These are phyloP conservation scores for Reticulitermes speratus DNA, from an alignment of 1,140 invertebrate genomes.

Conservation along the genomic window DNA sequence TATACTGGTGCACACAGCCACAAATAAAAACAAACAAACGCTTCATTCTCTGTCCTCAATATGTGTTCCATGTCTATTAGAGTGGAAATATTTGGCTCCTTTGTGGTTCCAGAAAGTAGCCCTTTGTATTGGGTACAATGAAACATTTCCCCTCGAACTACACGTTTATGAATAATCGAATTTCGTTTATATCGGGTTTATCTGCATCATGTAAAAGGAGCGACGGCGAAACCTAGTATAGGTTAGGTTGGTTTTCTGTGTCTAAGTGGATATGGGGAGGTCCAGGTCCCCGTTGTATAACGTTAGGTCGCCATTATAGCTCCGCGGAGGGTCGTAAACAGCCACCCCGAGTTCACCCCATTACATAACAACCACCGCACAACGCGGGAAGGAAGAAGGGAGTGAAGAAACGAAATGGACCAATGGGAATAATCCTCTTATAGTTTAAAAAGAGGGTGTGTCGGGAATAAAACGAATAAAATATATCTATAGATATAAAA, in stretches of 20 bases:
- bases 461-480: slow-evolving; percentile 13
- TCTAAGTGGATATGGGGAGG: not conserved
- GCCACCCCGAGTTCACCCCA: slow-evolving; percentile 5
- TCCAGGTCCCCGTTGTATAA: not conserved
- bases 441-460: not conserved
- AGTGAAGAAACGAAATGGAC: slow-evolving; percentile 15
- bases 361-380: not conserved
- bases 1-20: no score
- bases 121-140: not conserved
- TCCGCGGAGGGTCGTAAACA: slow-evolving; percentile 8
- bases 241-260: not conserved
- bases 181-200: slow-evolving; percentile 7
- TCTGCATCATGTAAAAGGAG: not conserved
- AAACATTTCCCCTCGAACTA: not conserved
- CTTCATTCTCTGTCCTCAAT: no score
- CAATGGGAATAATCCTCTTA: slow-evolving; percentile 13
- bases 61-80: no score
- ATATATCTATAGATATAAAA: not conserved
- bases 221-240: not conserved
- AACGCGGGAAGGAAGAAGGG: not conserved
- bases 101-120: not conserved
- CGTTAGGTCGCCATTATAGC: slow-evolving; percentile 13
- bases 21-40: no score
- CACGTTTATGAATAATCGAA: slow-evolving; percentile 4
- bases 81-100: not conserved